Evolutionary conservation across 2,113 vertebrate genomes (phyloP), one percentile per base, ranked within the genome.

Genomic region (Neogale vison): DNA sequence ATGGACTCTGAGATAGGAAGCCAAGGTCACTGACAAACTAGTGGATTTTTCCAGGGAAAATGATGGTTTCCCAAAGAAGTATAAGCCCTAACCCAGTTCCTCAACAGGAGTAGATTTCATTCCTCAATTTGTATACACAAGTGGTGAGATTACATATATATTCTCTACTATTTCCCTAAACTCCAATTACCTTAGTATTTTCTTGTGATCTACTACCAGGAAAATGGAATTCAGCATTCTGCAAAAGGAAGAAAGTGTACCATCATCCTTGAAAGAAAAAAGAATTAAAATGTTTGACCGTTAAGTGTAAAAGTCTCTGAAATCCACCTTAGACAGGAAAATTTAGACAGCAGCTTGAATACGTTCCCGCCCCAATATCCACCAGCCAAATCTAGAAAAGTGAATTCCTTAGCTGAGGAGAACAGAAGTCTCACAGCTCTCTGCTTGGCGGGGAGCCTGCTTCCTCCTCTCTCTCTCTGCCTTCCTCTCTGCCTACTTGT

Each of bases 251-350:
- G 45, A 55, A 72, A 80, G n/a, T 1, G 10, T 55, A 61, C 23
- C 83, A 79, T 10, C 8, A 72, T 83, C 29, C 23, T 0, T 17
- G 42, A 55, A 21, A 42, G 11, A 31, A 42, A 71, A 81, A 34
- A 21, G 26, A 21, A 12, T 84, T 45, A 39, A 84, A 95, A 85
- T 71, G 34, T 31, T 26, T 69, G 71, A 18, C 36, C 87, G 31
- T 26, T 14, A 82, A 34, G 1, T 87, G 87, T 61, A 93, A 91
- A 90, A 80, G 11, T 72, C 45, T 94, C 50, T 85, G 9, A 50
- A 77, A 67, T 72, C 65, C 65, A 81, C 29, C 24, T 82, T 21
- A 42, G 21, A 86, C 24, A 91, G 6, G 14, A 93, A 94, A 71
- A 84, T 34, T 34, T 29, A 87, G 4, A 93, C 26, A 63, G 42